Percentiles rank a stretch among this genome's conserved stretches.
These are phyloP conservation scores for Sebastes alutus DNA, from an alignment of 2,797 vertebrate genomes.

Conservation along the genomic window DNA sequence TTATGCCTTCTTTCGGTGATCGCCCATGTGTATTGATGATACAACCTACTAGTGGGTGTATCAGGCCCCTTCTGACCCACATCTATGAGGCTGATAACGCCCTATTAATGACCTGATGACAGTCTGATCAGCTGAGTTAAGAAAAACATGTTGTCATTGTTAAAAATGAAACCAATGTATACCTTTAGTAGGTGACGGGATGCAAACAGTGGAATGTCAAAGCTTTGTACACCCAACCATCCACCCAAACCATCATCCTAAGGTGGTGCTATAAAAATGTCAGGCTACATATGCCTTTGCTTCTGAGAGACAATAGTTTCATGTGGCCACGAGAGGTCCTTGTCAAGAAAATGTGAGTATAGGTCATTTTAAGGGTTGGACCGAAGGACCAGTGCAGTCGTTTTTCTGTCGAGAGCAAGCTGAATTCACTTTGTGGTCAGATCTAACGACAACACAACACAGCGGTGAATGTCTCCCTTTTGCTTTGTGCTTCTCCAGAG, in stretches of 20 bases:
- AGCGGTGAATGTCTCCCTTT: not conserved
- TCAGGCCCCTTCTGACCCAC: too few relatives aligned
- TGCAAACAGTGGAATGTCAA: not conserved
- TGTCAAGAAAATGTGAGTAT: not conserved
- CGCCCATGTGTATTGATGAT: fast-evolving
- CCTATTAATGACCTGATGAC: too few relatives aligned
- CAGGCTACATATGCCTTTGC: not conserved
- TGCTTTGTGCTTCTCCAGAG: not conserved
- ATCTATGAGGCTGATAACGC: too few relatives aligned
- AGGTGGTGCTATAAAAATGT: not conserved
- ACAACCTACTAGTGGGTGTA: too few relatives aligned
- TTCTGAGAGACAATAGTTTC: not conserved
- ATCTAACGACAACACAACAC: not conserved
- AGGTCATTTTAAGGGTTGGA: not conserved
- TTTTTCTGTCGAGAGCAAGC: not conserved
- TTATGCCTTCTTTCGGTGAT: too few relatives aligned
- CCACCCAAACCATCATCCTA: not conserved
- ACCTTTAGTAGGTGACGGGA: not conserved
- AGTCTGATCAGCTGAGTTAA: not conserved
- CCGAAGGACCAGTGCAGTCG: not conserved
- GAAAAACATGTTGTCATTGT: fast-evolving
- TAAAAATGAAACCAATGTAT: not conserved
- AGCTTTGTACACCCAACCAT: not conserved
- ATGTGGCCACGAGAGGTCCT: not conserved
- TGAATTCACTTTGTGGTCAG: not conserved